phyloP scores from a whole-genome alignment of 2,888 invertebrate genomes.

The Scaptomyza cyrtandrae region DNA sequence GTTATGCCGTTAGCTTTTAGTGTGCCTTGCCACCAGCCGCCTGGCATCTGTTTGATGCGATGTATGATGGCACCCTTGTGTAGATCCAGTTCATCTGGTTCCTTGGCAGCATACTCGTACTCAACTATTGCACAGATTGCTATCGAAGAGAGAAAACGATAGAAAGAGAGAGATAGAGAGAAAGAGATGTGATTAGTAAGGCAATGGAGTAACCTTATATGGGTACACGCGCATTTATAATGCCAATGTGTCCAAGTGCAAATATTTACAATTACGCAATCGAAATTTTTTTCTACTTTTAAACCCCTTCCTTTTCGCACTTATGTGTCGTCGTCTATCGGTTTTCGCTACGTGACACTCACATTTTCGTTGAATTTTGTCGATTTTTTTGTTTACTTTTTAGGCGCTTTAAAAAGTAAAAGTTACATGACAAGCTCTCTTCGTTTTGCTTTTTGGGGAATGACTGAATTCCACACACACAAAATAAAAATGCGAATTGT shows the following conservation, averaged over 20 bases:
- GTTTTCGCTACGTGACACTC: constrained; percentile 62
- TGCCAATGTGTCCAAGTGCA: constrained; percentile 53
- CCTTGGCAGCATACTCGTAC: constrained; percentile 93
- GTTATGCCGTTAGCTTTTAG: constrained; percentile 88
- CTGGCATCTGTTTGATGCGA: constrained; percentile 90
- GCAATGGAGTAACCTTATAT: constrained; percentile 41
- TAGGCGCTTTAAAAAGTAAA: constrained; percentile 67
- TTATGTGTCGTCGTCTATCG: constrained; percentile 15
- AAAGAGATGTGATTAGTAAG: constrained; percentile 21
- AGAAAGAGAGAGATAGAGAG: constrained; percentile 1
- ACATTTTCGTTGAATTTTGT: constrained; percentile 36
- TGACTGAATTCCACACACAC: not conserved
- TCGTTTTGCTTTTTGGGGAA: constrained; percentile 27
- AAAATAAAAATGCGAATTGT: constrained; percentile 13
- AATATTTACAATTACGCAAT: constrained; percentile 71
- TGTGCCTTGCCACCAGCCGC: constrained; percentile 97
- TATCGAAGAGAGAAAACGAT: constrained; percentile 60
- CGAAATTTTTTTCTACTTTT: constrained; percentile 16
- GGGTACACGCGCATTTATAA: constrained; percentile 52
- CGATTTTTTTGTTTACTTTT: constrained; percentile 4
- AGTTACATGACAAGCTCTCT: constrained; percentile 69
- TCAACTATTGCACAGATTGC: constrained; percentile 92
- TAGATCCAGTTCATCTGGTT: constrained; percentile 93
- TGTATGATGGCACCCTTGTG: constrained; percentile 93
- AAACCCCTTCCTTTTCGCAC: not conserved